Percentiles rank a stretch among this genome's conserved stretches.
Evolutionary conservation across 2,797 vertebrate genomes (phyloP).

Genomic region (Garrulus glandarius): DNA sequence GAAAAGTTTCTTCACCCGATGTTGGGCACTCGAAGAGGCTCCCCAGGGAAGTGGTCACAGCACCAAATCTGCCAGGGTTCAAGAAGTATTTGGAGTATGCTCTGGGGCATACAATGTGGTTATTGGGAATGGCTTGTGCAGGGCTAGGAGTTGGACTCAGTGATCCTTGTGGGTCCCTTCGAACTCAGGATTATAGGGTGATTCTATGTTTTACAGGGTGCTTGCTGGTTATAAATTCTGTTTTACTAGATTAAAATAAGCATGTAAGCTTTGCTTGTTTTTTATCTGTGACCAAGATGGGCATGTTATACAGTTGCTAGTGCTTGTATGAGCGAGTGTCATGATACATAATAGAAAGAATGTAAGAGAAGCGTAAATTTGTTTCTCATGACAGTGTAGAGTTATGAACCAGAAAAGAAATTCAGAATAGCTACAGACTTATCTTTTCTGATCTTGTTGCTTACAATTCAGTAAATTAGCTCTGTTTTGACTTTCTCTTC

Average conservation of each 20-base stretch:
- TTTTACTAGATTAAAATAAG: not conserved
- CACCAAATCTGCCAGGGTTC: not conserved
- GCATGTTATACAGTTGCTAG: not conserved
- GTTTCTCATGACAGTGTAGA: not conserved
- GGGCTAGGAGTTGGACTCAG: not conserved
- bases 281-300: not conserved
- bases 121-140: not conserved
- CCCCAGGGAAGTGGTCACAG: not conserved
- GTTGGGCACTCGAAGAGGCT: not conserved
- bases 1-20: not conserved
- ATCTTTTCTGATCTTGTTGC: not conserved
- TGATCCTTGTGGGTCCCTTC: not conserved
- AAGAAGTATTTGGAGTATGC: not conserved
- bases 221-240: not conserved
- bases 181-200: not conserved
- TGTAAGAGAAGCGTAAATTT: not conserved
- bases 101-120: not conserved
- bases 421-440: not conserved
- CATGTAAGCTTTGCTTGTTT: not conserved
- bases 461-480: not conserved
- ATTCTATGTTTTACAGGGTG: not conserved
- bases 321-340: not conserved
- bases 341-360: not conserved
- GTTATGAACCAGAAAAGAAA: not conserved
- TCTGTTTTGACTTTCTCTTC: not conserved